Evolutionary conservation across 1,140 invertebrate genomes (phyloP).

Genomic region (Platorchestia sp.): DNA sequence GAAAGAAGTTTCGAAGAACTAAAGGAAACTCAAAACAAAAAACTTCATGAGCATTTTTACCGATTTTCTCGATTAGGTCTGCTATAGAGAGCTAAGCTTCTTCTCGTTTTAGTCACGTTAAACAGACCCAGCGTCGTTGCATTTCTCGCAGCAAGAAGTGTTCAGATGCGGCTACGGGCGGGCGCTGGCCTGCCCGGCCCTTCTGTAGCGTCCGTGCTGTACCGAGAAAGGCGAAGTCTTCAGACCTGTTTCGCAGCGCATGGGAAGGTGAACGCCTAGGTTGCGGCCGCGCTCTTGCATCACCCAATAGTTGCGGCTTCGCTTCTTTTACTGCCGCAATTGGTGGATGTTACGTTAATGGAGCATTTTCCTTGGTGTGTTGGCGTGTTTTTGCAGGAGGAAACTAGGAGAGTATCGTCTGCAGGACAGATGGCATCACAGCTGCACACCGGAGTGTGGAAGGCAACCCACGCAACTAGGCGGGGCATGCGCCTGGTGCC

Average conservation of each 20-base stretch:
- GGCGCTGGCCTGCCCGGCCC: too few species aligned
- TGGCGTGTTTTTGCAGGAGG: background rate
- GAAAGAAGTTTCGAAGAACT: background rate
- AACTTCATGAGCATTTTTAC: background rate
- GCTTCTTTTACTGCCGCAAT: background rate
- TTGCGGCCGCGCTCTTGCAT: background rate
- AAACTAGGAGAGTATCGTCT: background rate
- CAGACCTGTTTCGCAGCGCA: background rate
- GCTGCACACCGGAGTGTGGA: background rate
- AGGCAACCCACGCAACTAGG: background rate
- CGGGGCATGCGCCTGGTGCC: background rate
- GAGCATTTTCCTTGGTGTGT: background rate
- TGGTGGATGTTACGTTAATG: background rate
- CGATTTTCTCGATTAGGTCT: background rate
- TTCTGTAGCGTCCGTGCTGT: background rate
- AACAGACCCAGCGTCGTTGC: background rate
- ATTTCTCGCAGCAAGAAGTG: background rate
- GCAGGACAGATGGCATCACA: background rate
- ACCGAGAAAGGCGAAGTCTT: background rate
- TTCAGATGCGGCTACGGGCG: background rate
- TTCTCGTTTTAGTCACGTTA: background rate
- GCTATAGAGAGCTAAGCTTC: background rate
- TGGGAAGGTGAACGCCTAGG: conserved; percentile 1
- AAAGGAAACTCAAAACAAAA: background rate
- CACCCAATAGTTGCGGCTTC: background rate